Evolutionary conservation across 1,140 invertebrate species (phyloP), one percentile per base, ranked within the genome.

Genomic region (Brachionus rotundiformis): DNA sequence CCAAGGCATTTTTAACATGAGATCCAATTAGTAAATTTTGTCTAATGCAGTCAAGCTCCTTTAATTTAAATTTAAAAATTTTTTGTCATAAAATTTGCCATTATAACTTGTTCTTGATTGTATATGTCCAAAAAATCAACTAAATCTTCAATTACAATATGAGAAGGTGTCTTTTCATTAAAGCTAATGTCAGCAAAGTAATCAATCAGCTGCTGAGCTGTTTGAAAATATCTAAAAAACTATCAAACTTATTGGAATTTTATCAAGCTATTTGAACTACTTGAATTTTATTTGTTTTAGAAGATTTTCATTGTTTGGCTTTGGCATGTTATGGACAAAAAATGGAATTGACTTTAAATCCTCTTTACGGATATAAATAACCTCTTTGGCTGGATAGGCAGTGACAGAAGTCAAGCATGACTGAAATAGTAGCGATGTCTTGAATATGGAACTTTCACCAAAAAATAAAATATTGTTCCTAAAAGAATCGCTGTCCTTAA

Each of bases 241-340:
- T 68, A 3, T n/a, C 3, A 13, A 36, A 68, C 16, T 6, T 41
- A n/a, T n/a, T n/a, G n/a, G n/a, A n/a, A n/a, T n/a, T n/a, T n/a
- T n/a, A n/a, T n/a, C n/a, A n/a, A n/a, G n/a, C n/a, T n/a, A n/a
- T n/a, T n/a, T n/a, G n/a, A n/a, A 11, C 11, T n/a, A 68, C 63
- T 73, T 73, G 25, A 73, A 73, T 27, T 73, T 73, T 13, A 73
- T 73, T 73, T 44, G 68, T 25, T 73, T 73, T 16, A 73, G 29
- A 44, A 44, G 33, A 23, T 73, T 41, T 16, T 39, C 65, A 13
- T 25, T 44, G 23, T 10, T 41, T 3, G 68, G 68, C 25, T 73
- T 73, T 23, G 68, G 36, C 68, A 73, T 73, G 68, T 73, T 73
- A n/a, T 73, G 68, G 4, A 73, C 68, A 73, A 73, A 73, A 6